Evolutionary conservation across 2,113 vertebrate species (phyloP), one percentile per base, ranked within the genome.

Genomic region (Todiramphus chloris): DNA sequence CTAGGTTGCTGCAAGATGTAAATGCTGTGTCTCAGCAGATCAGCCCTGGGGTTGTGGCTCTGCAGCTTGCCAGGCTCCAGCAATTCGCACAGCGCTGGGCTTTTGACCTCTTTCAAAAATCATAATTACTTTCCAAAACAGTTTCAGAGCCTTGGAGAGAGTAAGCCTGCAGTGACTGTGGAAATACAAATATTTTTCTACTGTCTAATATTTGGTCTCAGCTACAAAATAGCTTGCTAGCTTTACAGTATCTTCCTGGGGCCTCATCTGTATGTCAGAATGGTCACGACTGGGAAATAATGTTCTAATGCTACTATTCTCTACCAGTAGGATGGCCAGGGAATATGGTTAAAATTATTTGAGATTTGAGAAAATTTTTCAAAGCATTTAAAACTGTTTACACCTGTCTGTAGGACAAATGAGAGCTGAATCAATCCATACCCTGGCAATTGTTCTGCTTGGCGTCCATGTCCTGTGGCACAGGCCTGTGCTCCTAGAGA

Each of bases 381-480:
- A 66, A 44, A 83, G 43, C 46, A 46, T 77, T 84, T 83, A 41
- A 62, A 78, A 53, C 24, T 68, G 27, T 53, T 63, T 31, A 35
- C 18, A 25, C 23, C 19, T 62, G 0, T 70, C 18, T 64, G 55
- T 27, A 72, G 51, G 62, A 33, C 24, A 66, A 17, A n/a, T 6
- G 12, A 0, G 11, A 79, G 63, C 79, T 69, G 72, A 31, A 31
- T 20, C 1, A 10, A 27, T 51, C 16, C 3, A 7, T 55, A 37
- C 43, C 16, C 4, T 3, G n/a, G 56, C 68, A 62, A 1, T 48
- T 58, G 56, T 63, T 87, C 37, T 85, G 72, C 39, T n/a, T 72
- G 70, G 10, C 72, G 70, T 30, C 56, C 0, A 0, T n/a, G 55
- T 46, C 51, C 76, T 6, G 0, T 53, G 46, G 50, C 41, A 5